Base-by-base conservation (phyloP, 2,888 invertebrate genomes). In the Cantharis rustica region DNA sequence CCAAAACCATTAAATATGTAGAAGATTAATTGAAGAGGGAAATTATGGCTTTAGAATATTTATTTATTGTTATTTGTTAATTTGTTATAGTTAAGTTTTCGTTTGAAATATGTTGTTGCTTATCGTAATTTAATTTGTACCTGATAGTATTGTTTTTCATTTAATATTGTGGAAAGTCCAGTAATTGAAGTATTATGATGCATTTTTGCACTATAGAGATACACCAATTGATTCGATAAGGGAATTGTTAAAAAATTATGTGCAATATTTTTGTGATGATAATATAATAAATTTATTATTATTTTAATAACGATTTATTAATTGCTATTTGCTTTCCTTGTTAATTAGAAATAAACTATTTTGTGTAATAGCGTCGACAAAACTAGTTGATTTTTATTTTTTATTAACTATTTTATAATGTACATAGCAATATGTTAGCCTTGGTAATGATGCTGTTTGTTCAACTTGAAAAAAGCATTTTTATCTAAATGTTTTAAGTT, bases 1-100 rank as follows among this genome's bases (percentile, higher is more conserved):
- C 83, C 10, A 84, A 81, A 78, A 79, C 81, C 71, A 75, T 83
- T 70, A 73, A 73, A 15, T 69, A 66, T 10, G 1, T 71, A 1
- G 61, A 79, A 10, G 68, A 73, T 4, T 27, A 64, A 27, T 69
- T n/a, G 20, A 16, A 47, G 13, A 9, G 16, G 26, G 16, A 16
- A n/a, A n/a, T 11, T 7, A 26, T 61, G 31, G 61, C 16, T 0
- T 10, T 15, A 27, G 16, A 11, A 47, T 64, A 64, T 71, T 47
- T 47, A 63, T 63, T 26, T 69, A 64, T 31, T 26, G 13, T 68
- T 72, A 72, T 68, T 73, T 68, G 27, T 66, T 64, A 11, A 17
- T 63, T 63, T 63, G 16, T 62, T 62, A 62, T 62, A 10, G n/a
- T 47, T 47, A n/a, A 47, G 47, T 47, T 47, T 47, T 47, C n/a